Evolutionary conservation across 1,140 invertebrate genomes (phyloP), one percentile per base, ranked within the genome.

Genomic region (Tetraneura akinire): DNA sequence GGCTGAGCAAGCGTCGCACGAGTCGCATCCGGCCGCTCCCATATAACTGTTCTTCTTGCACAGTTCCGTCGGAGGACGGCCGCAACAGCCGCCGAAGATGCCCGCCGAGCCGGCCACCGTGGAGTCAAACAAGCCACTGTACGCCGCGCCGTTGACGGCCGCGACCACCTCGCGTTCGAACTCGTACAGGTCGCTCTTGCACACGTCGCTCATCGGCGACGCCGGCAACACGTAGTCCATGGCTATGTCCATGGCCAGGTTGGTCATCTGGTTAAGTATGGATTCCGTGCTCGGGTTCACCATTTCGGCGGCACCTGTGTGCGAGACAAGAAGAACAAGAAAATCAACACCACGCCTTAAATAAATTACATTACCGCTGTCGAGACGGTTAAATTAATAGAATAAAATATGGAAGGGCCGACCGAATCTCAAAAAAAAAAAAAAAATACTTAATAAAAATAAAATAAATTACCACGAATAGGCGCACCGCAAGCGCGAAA

Each of bases 281-380:
- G 55, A 60, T 45, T 78, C 74, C 55, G 74, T 78, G 74, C 74
- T 78, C 74, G 74, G 74, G 74, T 78, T 78, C 74, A 78, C 74
- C 74, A 78, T 78, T 18, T 60, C 29, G 74, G 74, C 74, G 74
- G 74, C 74, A 78, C 74, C 74, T 62, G 74, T 47, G 42, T 21
- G 45, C n/a, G n/a, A n/a, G n/a, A n/a, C n/a, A n/a, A n/a, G n/a
- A n/a, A n/a, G n/a, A n/a, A n/a, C n/a, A n/a, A n/a, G 14, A 10
- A 57, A 57, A 26, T 23, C 21, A 42, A 23, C 1, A 62, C 60
- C 6, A 66, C 32, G n/a, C n/a, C n/a, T n/a, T n/a, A n/a, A n/a
- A n/a, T n/a, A n/a, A n/a, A n/a, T n/a, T n/a, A n/a, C n/a, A n/a
- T n/a, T n/a, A n/a, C n/a, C n/a, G n/a, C n/a, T n/a, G n/a, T n/a